Evolutionary conservation across 1,140 invertebrate genomes (phyloP), one percentile per base, ranked within the genome.

Genomic region (Chrysoperla carnea): DNA sequence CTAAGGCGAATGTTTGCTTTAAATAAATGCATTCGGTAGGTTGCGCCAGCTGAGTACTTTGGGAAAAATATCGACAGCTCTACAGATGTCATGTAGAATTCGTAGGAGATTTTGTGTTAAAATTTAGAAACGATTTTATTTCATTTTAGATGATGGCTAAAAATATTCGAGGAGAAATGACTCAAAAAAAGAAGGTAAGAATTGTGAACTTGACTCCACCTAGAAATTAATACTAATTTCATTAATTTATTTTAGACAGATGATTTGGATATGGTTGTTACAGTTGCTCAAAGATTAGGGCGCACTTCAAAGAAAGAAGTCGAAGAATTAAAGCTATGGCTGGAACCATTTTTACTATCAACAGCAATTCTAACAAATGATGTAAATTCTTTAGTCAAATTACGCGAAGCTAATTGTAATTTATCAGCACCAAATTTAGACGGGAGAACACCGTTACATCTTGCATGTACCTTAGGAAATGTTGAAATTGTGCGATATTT

Each of bases 261-360:
- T 52, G 72, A 78, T 47, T 62, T 69, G 40, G 70, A 78, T 39
- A 54, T 86, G 2, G 67, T 85, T 29, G 73, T 79, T 33, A 72
- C 75, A 0, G 65, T 87, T 1, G 74, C 76, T 0, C 64, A 69
- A 14, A 75, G 73, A 5, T 55, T 88, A 5, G 68, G 75, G 27
- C 52, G 85, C 1, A 75, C 75, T 15, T 74, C 77, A 1, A 69
- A 74, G 0, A 67, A 73, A 50, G 84, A 88, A 56, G 55, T 81
- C 9, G 66, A 71, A 33, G 72, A 81, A 44, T 62, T 91, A 6
- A 70, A 73, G 15, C 71, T 75, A 37, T 76, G 81, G 5, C 66
- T 93, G 1, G 84, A 84, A 48, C 84, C 83, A 1, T 77, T 82
- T 1, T 69, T 92, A 51, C 60, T 89, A 40, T 79, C 76, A 50